These are phyloP conservation scores for Macaca mulatta DNA, from an alignment of 2,113 vertebrate species.

Conservation along the genomic window DNA sequence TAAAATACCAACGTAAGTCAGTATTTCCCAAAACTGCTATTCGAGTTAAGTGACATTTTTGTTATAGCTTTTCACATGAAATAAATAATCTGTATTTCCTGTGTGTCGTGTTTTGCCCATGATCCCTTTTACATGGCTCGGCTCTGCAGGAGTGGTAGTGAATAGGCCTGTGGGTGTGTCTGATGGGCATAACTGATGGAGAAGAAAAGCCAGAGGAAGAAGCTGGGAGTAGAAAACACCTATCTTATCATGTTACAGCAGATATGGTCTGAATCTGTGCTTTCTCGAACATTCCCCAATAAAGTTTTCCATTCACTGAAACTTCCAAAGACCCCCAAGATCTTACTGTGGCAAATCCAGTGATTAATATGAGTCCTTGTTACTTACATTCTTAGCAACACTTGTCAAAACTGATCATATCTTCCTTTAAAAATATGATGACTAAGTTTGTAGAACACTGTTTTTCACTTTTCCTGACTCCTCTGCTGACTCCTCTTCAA, in stretches of 20 bases:
- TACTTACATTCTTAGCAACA: not conserved
- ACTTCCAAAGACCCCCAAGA: not conserved
- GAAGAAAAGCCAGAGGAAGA: no score
- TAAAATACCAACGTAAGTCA: not conserved
- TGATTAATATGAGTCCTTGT: not conserved
- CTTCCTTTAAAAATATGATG: not conserved
- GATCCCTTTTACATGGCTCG: not conserved
- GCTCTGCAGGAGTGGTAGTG: not conserved
- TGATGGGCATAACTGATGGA: not conserved
- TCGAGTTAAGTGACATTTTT: not conserved
- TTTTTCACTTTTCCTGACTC: not conserved
- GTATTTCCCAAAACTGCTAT: not conserved
- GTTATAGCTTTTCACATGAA: not conserved
- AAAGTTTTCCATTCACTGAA: not conserved
- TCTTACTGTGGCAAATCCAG: not conserved
- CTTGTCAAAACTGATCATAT: not conserved
- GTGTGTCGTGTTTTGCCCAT: not conserved
- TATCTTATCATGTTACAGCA: accelerated
- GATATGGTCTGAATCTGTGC: not conserved
- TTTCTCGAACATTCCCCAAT: not conserved
- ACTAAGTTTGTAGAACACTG: not conserved
- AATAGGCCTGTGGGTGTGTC: not conserved
- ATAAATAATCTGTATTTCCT: not conserved
- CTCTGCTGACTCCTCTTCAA: not conserved
- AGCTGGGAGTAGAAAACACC: not conserved